Base-by-base conservation (phyloP, 2,888 invertebrate genomes). In the Anthoptus insignis region DNA sequence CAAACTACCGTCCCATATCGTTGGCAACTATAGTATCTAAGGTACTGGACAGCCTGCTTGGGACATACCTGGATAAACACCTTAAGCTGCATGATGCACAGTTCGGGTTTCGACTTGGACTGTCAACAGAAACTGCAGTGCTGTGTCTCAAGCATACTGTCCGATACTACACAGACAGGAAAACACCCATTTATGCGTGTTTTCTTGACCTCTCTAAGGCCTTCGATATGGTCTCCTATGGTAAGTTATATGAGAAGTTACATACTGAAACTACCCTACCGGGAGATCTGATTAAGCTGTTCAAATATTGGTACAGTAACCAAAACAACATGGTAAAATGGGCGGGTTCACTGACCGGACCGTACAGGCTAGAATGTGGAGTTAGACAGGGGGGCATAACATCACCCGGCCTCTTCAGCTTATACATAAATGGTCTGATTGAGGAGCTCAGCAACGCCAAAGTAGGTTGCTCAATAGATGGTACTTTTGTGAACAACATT, bases 371-470 rank as follows among this genome's bases (percentile, higher is more conserved):
- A 39, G 29, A 60, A 22, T 64, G 67, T 21, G 67, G 64, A 3
- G 65, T 66, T 27, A 58, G 66, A 27, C 66, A 61, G 37, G 60
- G 60, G 3, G 66, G 66, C 1, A 4, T 67, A 34, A 67, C 16
- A 16, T 64, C 68, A 3, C 65, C 68, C 0, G 52, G 21, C 8
- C 60, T 68, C n/a, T 71, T 71, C 27, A 68, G 60, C 13, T 47
- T 71, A 5, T 67, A 71, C 21, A 19, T 68, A 9, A 65, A 68
- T 19, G 29, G 45, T 9, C 49, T 68, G 21, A 61, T 70, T 42
- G 67, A n/a, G 14, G 64, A 61, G 59, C 70, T 70, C 61, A 65
- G 66, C 58, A 56, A 59, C 34, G 37, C 24, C n/a, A n/a, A 14
- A 11, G 19, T 57, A 14, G 57, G 64, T 11, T 64, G 64, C 21